phyloP scores from a whole-genome alignment of 1,140 invertebrate species.

The Microplitis mediator region DNA sequence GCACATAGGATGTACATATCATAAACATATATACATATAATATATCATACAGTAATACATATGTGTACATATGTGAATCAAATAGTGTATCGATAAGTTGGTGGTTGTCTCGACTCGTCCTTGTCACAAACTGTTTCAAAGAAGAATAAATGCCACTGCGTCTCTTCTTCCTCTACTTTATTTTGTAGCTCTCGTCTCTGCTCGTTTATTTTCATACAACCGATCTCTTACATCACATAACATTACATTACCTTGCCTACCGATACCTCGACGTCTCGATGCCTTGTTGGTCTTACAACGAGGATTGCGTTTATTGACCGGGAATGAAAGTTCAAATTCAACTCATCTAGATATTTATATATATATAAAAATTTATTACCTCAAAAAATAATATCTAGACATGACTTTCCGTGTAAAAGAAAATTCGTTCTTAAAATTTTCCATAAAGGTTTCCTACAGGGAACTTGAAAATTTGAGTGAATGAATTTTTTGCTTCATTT shows the following conservation, averaged over 20 bases:
- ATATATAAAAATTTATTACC: background rate
- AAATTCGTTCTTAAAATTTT: too few species aligned
- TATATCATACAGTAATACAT: background rate
- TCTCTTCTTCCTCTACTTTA: background rate
- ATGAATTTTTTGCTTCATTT: too few species aligned
- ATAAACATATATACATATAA: background rate
- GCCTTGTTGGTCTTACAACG: too few species aligned
- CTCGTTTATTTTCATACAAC: background rate
- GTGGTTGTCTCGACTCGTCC: constrained; percentile 3
- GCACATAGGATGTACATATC: too few species aligned
- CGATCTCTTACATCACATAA: background rate
- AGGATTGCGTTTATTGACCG: constrained; percentile 12
- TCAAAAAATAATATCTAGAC: too few species aligned
- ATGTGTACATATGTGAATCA: too few species aligned
- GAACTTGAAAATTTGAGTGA: too few species aligned
- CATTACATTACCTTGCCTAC: too few species aligned
- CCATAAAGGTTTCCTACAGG: too few species aligned
- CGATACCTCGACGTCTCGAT: too few species aligned
- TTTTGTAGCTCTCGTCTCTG: background rate
- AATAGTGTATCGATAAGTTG: background rate
- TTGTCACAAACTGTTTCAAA: background rate
- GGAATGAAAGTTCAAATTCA: background rate
- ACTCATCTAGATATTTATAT: background rate
- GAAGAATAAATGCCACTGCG: background rate
- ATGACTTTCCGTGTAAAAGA: too few species aligned